Evolutionary conservation across 2,888 invertebrate genomes (phyloP).

Genomic region (Carpatolechia fugitivella): DNA sequence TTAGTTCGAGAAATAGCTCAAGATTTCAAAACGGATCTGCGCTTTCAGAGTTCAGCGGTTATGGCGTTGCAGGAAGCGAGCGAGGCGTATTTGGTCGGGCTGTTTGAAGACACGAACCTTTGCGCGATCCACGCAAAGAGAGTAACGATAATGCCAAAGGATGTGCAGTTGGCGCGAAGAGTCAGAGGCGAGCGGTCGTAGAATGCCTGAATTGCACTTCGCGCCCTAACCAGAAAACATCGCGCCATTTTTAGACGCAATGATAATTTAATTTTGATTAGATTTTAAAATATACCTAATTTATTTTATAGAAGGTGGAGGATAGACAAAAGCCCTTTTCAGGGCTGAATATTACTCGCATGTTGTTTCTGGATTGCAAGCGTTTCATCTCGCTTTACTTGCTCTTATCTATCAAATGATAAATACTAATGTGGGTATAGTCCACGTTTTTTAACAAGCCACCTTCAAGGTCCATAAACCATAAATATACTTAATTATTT

Average conservation of each 20-base stretch:
- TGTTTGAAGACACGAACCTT: constrained; percentile 88
- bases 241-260: constrained; percentile 1
- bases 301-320: neutral
- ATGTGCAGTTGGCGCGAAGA: constrained; percentile 55
- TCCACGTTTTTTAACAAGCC: too few species aligned
- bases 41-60: constrained; percentile 85
- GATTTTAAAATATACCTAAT: neutral
- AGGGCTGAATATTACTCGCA: constrained; percentile 51
- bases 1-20: constrained; percentile 86
- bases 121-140: constrained; percentile 85
- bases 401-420: too few species aligned
- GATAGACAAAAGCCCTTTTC: constrained; percentile 69
- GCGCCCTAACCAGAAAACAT: constrained; percentile 23
- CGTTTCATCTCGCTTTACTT: constrained; percentile 22
- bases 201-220: too few species aligned
- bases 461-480: too few species aligned
- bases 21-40: constrained; percentile 84
- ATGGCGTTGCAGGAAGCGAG: constrained; percentile 83
- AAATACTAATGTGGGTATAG: too few species aligned
- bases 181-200: constrained; percentile 54
- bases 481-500: too few species aligned
- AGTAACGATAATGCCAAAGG: constrained; percentile 68
- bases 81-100: constrained; percentile 82
- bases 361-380: constrained; percentile 12
- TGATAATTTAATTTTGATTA: neutral